These are phyloP conservation scores for Scaeva pyrastri DNA, from an alignment of 2,888 invertebrate species.

Conservation along the genomic window DNA sequence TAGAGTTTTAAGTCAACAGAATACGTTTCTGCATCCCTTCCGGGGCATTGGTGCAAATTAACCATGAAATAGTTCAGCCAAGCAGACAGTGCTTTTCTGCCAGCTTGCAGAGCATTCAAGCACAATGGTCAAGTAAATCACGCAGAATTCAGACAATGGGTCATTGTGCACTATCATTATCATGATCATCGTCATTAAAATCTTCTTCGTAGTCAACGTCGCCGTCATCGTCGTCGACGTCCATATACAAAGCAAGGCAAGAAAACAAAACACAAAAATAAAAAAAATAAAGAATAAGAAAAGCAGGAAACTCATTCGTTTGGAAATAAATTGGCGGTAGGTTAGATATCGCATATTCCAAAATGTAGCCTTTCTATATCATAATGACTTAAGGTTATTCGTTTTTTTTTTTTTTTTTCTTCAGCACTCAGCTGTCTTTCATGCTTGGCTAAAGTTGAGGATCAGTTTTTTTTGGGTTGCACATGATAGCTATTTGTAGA, in stretches of 20 bases:
- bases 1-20: background rate
- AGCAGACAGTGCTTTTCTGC: slow-evolving; percentile 43
- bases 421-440: slow-evolving; percentile 34
- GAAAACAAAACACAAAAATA: background rate
- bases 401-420: slow-evolving; percentile 7
- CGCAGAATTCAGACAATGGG: slow-evolving; percentile 68
- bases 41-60: slow-evolving; percentile 64
- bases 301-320: slow-evolving; percentile 61
- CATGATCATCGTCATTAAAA: slow-evolving; percentile 70
- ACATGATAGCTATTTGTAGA: slow-evolving; percentile 12
- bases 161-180: slow-evolving; percentile 70
- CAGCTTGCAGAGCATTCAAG: slow-evolving; percentile 5
- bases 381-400: slow-evolving; percentile 20
- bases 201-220: slow-evolving; percentile 47
- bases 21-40: slow-evolving; percentile 47
- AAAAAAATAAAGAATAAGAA: slow-evolving; percentile 10
- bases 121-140: slow-evolving; percentile 73
- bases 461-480: slow-evolving; percentile 1
- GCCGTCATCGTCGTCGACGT: background rate
- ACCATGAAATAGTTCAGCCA: slow-evolving; percentile 66
- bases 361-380: slow-evolving; percentile 51
- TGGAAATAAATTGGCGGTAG: slow-evolving; percentile 60
- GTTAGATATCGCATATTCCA: slow-evolving; percentile 3
- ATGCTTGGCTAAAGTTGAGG: slow-evolving; percentile 34
- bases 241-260: background rate